Percentiles rank a stretch among this genome's conserved stretches.
Evolutionary conservation across 2,888 invertebrate species (phyloP).

Genomic region (Drosophila mercatorum): DNA sequence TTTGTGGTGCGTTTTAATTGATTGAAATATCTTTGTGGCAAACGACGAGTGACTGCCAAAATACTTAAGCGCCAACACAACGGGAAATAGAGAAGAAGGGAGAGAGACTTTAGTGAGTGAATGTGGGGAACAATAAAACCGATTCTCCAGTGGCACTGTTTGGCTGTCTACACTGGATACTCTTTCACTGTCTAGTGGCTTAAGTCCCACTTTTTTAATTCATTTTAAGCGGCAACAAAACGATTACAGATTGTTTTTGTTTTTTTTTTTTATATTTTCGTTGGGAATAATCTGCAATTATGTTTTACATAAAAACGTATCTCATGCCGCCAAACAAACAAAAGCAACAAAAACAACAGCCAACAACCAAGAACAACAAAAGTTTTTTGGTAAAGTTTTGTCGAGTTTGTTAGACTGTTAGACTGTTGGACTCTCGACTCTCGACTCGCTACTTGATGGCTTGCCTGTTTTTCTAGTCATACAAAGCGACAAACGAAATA

Average conservation of each 20-base stretch:
- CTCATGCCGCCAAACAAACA: constrained; percentile 52
- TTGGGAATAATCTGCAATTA: constrained; percentile 77
- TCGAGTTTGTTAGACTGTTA: constrained; percentile 44
- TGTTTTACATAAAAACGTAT: constrained; percentile 78
- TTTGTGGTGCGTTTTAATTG: constrained; percentile 61
- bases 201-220: constrained; percentile 57
- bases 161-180: not conserved
- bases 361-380: constrained; percentile 25
- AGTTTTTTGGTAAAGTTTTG: constrained; percentile 42
- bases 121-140: not conserved
- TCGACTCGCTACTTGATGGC: constrained; percentile 58
- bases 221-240: constrained; percentile 70
- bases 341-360: constrained; percentile 23
- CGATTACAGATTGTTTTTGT: constrained; percentile 51
- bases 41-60: constrained; percentile 14
- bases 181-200: constrained; percentile 21
- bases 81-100: not conserved
- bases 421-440: constrained; percentile 28
- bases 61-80: constrained; percentile 2
- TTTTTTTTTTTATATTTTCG: constrained; percentile 60
- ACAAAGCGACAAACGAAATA: constrained; percentile 32
- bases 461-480: constrained; percentile 57
- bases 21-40: constrained; percentile 66
- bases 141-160: not conserved
- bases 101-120: not conserved